Evolutionary conservation across 2,888 invertebrate species (phyloP), one percentile per base, ranked within the genome.

Genomic region (Drosophila macrospina): DNA sequence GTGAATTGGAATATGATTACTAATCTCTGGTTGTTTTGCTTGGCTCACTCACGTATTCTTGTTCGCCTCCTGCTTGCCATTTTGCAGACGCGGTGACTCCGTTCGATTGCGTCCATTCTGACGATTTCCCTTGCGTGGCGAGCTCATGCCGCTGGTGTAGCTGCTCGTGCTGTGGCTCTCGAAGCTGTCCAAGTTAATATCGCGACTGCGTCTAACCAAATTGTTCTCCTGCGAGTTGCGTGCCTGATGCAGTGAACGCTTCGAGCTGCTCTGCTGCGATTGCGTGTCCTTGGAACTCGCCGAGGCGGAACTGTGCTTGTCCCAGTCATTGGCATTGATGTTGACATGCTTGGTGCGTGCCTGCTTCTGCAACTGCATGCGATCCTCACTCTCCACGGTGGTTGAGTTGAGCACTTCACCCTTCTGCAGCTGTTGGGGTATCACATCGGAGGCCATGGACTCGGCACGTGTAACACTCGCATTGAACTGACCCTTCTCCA

Each of bases 401-500:
- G 91, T 90, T 0, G 90, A 89, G 54, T 90, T 90, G 0, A 89
- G 66, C 13, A 85, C 79, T 5, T 71, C 65, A 13, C 50, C 69
- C 36, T 72, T 81, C 11, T 77, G 69, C 15, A 79, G 39, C 36
- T 62, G 63, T 28, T 47, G 47, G 0, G 63, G 65, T 8, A 63
- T 1, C 4, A 50, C 57, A 6, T 79, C 82, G 24, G 82, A 80
- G 7, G 44, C 48, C 2, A 45, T 20, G 0, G 86, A 72, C n/a
- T 75, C 81, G 11, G 74, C 61, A 1, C 59, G 78, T 0, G 76
- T 66, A 0, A 68, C 30, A 47, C 39, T 76, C 6, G 78, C 50
- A 77, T 90, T 89, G n/a, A 91, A 91, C 30, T 90, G 91, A 0
- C 90, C 91, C 67, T 91, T 92, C 52, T 92, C 92, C 66, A 92